Conservation (phyloP, 2,113 vertebrate species). For the Marmota flaviventris region DNA sequence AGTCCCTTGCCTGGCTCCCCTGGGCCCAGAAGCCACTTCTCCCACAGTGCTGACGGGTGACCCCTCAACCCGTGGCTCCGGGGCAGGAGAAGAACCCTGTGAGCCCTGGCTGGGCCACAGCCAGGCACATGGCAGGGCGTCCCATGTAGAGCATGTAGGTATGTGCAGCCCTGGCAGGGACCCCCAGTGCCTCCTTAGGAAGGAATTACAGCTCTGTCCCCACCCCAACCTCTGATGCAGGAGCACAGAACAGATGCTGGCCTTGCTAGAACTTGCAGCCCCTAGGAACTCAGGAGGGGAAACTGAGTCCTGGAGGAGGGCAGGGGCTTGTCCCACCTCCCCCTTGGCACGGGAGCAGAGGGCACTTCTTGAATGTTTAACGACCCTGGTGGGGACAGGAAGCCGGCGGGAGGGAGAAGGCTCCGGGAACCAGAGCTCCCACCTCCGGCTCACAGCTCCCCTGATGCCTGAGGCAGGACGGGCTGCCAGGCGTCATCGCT, state of each 20-base stretch:
- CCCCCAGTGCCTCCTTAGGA: background rate
- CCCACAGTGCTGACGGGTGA: background rate
- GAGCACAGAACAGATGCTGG: background rate
- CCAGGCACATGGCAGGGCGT: background rate
- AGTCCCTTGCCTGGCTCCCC: background rate
- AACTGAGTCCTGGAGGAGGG: background rate
- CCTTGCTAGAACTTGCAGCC: no score
- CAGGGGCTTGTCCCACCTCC: background rate
- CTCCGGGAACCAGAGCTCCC: background rate
- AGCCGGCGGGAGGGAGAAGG: background rate
- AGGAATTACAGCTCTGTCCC: no score
- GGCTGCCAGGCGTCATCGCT: conserved; percentile 45
- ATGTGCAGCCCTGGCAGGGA: accelerated
- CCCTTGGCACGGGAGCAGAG: background rate
- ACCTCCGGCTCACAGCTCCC: background rate
- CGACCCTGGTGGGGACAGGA: background rate
- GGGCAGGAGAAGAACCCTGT: background rate
- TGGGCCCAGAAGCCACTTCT: background rate
- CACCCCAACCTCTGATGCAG: no score
- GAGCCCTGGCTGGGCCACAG: background rate
- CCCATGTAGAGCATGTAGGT: background rate
- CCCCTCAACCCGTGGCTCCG: background rate
- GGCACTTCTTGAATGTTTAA: background rate
- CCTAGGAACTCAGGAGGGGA: background rate
- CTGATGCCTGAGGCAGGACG: conserved; percentile 18